Evolutionary conservation across 53 echinoderm and acorn worm genomes (phyloP), one percentile per base, ranked within the genome.

Genomic region (Pentamera pediparva): DNA sequence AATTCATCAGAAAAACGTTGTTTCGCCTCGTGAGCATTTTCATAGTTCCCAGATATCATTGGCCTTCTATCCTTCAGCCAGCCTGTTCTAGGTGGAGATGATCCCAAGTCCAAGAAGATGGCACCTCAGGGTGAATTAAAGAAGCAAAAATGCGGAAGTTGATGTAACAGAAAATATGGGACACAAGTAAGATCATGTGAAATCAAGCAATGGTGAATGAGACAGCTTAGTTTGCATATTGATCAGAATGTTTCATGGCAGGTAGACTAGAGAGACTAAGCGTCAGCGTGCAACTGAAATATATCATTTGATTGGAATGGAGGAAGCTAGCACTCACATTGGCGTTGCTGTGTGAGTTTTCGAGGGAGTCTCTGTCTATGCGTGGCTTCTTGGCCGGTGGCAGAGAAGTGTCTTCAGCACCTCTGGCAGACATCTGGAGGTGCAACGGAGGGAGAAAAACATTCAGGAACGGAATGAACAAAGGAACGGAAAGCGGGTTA

Each of bases 301-400:
- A 15, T 45, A 45, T 12, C 47, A 45, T 45, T 45, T 45, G 12
- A n/a, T n/a, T n/a, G n/a, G n/a, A 32, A 7, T 1, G 13, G 35
- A 62, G 8, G 22, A 27, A 57, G 11, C 15, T 27, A 13, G 7
- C 47, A 70, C 83, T 83, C 62, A 83, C 83, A 30, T 77, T 76
- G 28, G 69, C 56, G 53, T 77, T 67, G 77, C 50, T 69, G 77
- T 77, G 61, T 60, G 83, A 83, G 77, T 83, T 83, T 69, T 77
- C 69, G 49, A 28, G 36, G 49, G 54, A 76, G 69, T 89, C 85
- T 29, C 59, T 78, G 62, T 89, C 89, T 80, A 89, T 81, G 52
- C 85, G 78, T 62, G 75, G 82, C 81, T 85, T 85, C 83, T 89
- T 89, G 84, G 85, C 85, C 78, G 85, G 85, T 85, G 89, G 89